Conservation (phyloP, 2,797 vertebrate genomes). For the Protosalanx chinensis region DNA sequence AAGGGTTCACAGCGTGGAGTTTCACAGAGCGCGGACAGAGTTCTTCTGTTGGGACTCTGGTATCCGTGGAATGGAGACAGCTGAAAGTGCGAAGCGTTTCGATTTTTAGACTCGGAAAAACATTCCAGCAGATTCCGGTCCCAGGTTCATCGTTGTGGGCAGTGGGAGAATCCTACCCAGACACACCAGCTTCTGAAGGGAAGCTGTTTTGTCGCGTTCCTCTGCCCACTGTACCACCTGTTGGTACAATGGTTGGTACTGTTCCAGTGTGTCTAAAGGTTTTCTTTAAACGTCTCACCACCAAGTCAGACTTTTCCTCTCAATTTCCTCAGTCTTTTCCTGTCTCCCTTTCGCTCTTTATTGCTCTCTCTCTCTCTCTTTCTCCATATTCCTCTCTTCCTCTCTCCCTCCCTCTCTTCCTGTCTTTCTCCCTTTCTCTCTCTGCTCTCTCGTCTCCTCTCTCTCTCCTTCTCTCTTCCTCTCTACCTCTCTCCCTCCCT, state of each 20-base stretch:
- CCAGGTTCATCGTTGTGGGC: not conserved
- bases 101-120: not conserved
- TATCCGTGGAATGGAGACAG: constrained; percentile 8
- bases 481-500: too few relatives aligned
- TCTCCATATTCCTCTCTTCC: not conserved
- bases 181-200: too few relatives aligned
- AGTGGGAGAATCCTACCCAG: too few relatives aligned
- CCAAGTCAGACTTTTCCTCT: constrained; percentile 37
- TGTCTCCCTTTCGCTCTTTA: not conserved
- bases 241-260: constrained; percentile 22
- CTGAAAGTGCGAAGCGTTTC: constrained; percentile 1
- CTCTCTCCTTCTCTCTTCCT: constrained; percentile 53
- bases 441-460: not conserved
- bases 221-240: not conserved
- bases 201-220: too few relatives aligned
- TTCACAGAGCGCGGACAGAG: not conserved
- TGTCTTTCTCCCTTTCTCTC: constrained; percentile 19
- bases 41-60: not conserved
- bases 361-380: constrained; percentile 24
- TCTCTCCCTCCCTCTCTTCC: not conserved
- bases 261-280: constrained; percentile 18
- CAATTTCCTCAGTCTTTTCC: constrained; percentile 35
- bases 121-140: not conserved
- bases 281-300: constrained; percentile 43
- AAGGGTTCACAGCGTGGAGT: not conserved